phyloP scores from a whole-genome alignment of 1,140 invertebrate genomes.

The Calliopsis andreniformis region DNA sequence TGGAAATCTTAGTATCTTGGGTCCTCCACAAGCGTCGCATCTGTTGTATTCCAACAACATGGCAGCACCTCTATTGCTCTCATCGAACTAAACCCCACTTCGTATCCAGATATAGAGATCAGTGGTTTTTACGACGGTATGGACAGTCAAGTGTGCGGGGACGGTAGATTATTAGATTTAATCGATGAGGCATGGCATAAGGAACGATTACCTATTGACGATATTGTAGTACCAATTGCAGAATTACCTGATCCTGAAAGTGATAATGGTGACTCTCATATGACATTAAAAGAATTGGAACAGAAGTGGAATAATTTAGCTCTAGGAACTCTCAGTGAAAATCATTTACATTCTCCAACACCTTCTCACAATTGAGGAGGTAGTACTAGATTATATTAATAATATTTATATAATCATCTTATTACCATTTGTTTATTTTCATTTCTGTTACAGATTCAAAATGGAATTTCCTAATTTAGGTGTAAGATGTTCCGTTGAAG shows the following conservation, averaged over 20 bases:
- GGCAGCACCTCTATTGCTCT: too few species aligned
- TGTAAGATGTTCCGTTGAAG: conserved; percentile 69
- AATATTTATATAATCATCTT: neutral
- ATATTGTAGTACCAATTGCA: conserved; percentile 92
- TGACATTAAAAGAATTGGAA: conserved; percentile 94
- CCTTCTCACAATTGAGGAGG: conserved; percentile 75
- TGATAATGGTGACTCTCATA: conserved; percentile 94
- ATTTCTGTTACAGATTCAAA: conserved; percentile 1
- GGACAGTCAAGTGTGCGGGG: conserved; percentile 84
- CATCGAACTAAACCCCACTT: too few species aligned
- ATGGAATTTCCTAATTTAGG: conserved; percentile 79
- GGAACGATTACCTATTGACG: conserved; percentile 93
- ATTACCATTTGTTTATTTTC: neutral
- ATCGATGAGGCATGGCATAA: conserved; percentile 94
- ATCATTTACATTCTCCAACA: conserved; percentile 78
- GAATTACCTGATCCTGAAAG: conserved; percentile 97
- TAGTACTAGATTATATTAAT: neutral
- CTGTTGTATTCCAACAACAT: too few species aligned
- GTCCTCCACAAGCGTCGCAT: too few species aligned
- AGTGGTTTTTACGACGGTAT: too few species aligned
- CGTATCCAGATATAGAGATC: too few species aligned
- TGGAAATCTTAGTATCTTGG: too few species aligned
- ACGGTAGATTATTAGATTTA: conserved; percentile 92
- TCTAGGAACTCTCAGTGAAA: conserved; percentile 83
- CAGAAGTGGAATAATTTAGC: conserved; percentile 94